Evolutionary conservation across 2,888 invertebrate species (phyloP), one percentile per base, ranked within the genome.

Genomic region (Cristatella mucedo): DNA sequence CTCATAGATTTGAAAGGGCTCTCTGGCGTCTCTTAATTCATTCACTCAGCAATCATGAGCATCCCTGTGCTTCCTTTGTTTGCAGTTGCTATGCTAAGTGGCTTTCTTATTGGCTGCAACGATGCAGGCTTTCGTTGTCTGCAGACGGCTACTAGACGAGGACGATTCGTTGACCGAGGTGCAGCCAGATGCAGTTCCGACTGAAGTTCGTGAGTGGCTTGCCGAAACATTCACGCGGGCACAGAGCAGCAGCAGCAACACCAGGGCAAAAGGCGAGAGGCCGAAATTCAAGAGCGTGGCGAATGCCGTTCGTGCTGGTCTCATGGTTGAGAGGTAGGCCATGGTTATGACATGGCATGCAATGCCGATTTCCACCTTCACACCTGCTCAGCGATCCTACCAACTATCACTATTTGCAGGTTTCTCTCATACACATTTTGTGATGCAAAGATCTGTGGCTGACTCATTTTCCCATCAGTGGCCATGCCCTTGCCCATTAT

Each of bases 131-230:
- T 19, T 7, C 6, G 6, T 15, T 6, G 21, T 26, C 41, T 48
- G 13, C 50, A 65, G 65, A 49, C 58, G 65, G 13, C 51, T 65
- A 21, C 61, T 59, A 46, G 67, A 67, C 48, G 89, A 89, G 67
- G 89, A 89, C 66, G 91, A 91, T 67, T 91, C 91, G 67, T 70
- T 91, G 50, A 85, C 86, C 32, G 89, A 89, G 67, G 89, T 91
- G 41, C 86, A 89, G 59, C 87, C 89, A 40, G 89, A 91, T 64
- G 85, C 87, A 9, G 89, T 91, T 38, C 91, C 91, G 29, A 85
- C 82, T 44, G 91, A 91, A 67, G 91, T 91, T 31, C 76, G 91
- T 52, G 89, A 91, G 68, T 91, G 91, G 91, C 71, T 91, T 64
- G 87, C 89, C 43, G 82, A 87, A 44, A 91, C 91, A 33, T 91